These are phyloP conservation scores for Sylvilagus bachmani DNA, from an alignment of 2,113 vertebrate genomes.

Conservation along the genomic window DNA sequence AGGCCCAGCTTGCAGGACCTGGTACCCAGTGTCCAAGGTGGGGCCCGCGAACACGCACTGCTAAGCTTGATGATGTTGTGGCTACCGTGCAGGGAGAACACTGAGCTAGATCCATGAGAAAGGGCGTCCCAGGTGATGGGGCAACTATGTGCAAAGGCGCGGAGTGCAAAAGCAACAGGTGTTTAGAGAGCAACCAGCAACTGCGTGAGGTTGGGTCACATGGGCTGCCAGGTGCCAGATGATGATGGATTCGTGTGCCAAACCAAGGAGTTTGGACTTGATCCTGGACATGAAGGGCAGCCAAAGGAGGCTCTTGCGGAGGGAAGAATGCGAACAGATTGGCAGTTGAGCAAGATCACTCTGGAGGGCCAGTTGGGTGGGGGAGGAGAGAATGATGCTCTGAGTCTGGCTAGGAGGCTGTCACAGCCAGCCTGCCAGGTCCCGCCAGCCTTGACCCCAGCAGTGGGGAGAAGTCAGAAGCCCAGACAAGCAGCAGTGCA, in stretches of 20 bases:
- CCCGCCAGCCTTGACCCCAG: background rate
- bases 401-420: background rate
- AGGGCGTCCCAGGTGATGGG: background rate
- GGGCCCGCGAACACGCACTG: background rate
- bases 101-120: background rate
- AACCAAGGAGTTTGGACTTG: slow-evolving; percentile 16
- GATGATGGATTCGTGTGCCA: background rate
- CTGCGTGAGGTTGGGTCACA: background rate
- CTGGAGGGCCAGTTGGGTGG: background rate
- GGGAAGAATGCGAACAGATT: background rate
- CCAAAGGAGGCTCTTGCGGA: slow-evolving; percentile 2
- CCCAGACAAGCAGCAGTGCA: background rate
- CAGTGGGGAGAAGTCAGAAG: background rate
- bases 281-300: slow-evolving; percentile 15
- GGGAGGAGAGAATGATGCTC: background rate
- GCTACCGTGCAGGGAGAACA: background rate
- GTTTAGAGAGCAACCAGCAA: background rate
- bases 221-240: background rate
- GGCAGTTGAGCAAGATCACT: background rate
- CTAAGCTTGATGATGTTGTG: background rate
- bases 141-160: background rate
- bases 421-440: background rate
- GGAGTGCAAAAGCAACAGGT: background rate
- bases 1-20: background rate
- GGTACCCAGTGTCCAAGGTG: background rate